Base-by-base conservation (phyloP, 2,113 vertebrate genomes). In the Anguilla japonica region DNA sequence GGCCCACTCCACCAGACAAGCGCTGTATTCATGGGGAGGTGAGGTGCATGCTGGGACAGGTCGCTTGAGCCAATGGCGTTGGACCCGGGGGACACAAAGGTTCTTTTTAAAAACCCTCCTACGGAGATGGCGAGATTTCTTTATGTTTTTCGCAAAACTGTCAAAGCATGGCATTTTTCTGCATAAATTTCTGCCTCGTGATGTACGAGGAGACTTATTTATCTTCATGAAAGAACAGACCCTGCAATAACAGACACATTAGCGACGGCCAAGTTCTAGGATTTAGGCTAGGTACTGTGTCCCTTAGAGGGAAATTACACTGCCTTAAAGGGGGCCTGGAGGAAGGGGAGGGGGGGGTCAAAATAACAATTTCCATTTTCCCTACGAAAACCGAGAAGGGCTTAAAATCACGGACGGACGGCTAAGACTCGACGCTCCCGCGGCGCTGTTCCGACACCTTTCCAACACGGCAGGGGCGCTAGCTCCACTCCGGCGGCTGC, bases 41-140 rank as follows among this genome's bases (percentile, higher is more conserved):
- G 93, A 94, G 93, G 88, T 94, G 94, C 94, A 95, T 95, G 94
- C 95, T 94, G 94, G 95, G 95, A 94, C 81, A 22, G 92, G 88
- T 87, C 89, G 91, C 91, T 91, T 89, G 87, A 91, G 88, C 93
- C 93, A 94, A 90, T 93, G 92, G 91, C 93, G 93, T 94, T 88
- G 91, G 90, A 93, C 93, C 91, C 67, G 89, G 71, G 88, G 84
- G 90, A 93, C 90, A 96, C 95, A 96, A 96, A 96, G 95, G 92
- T 93, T 90, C 94, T 8, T 93, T 96, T 94, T 94, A 92, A 90
- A 92, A 89, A 83, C 57, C 93, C 91, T 93, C 95, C 95, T 93
- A 96, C 95, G 89, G 87, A 90, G 92, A 89, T 86, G 93, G 90
- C 78, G 86, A 91, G 93, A 90, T 93, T 94, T 90, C 92, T 93